Evolutionary conservation across 2,797 vertebrate species (phyloP), one percentile per base, ranked within the genome.

Genomic region (Pseudomugil gertrudae): DNA sequence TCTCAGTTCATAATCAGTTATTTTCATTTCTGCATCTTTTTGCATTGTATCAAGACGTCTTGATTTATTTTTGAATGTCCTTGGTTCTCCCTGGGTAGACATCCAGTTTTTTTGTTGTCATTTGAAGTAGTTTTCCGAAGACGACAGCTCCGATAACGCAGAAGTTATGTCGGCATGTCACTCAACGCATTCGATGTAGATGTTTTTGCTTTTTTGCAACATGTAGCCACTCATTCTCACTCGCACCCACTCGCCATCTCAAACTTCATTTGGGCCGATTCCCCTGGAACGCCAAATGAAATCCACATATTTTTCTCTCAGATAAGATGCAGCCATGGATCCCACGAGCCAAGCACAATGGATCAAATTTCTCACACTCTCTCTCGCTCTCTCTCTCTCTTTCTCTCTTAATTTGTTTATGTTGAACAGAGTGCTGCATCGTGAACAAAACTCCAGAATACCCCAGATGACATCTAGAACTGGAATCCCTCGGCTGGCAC

Each of bases 331-430:
- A 98, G 97, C 96, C 97, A 96, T 96, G 94, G 96, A 98, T 98
- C 97, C 97, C 97, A 96, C 95, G 96, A 99, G 97, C 96, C 96
- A 97, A 98, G 96, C 98, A 97, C 96, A 98, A 98, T 98, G 96
- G 96, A 98, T 96, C 97, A 96, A 98, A 98, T 96, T 91, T 93
- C 95, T 96, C 93, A 96, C 96, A 91, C 90, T 92, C 93, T 83
- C 93, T 91, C 90, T 90, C 92, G 17, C 17, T 36, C 35, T 14
- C 36, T 83, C 76, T 90, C 90, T 84, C 92, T 91, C 93, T 93
- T 79, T 92, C 90, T 89, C 92, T 92, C 91, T 90, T 93, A 93
- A 94, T 93, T 92, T 93, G 83, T 94, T 90, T 89, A 92, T 94
- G 93, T 94, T 94, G 93, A 95, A 94, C 93, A 93, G 93, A 96